Percentiles rank a stretch among this genome's conserved stretches.
phyloP scores from a whole-genome alignment of 2,113 vertebrate species.

The Craseonycteris thonglongyai region DNA sequence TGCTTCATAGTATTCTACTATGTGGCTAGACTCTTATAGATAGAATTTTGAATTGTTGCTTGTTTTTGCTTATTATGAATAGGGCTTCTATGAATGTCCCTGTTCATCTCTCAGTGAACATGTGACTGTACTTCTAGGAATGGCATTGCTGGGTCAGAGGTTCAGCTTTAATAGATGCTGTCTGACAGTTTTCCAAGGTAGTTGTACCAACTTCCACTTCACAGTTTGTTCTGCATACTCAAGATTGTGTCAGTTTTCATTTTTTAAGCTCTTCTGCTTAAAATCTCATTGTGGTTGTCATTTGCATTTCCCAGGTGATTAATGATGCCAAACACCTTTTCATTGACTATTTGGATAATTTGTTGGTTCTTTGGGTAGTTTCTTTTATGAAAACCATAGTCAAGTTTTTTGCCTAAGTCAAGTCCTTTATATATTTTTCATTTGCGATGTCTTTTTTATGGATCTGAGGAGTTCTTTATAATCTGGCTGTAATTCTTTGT shows the following conservation, averaged over 20 bases:
- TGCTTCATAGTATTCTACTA: too few relatives aligned
- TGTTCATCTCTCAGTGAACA: neutral
- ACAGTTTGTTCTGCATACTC: neutral
- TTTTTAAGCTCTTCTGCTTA: neutral
- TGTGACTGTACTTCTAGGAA: neutral
- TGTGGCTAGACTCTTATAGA: neutral
- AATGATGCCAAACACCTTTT: neutral
- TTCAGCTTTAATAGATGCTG: neutral
- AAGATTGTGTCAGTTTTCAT: fast-evolving
- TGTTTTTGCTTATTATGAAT: neutral
- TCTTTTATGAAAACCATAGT: neutral
- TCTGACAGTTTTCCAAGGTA: neutral
- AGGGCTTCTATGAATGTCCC: neutral
- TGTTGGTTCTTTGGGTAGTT: neutral
- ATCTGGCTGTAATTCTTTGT: neutral
- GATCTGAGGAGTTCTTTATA: neutral
- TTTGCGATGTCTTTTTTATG: neutral
- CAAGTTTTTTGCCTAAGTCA: neutral
- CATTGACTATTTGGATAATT: neutral
- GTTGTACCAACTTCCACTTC: too few relatives aligned
- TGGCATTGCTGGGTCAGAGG: neutral
- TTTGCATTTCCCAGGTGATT: neutral
- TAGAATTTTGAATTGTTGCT: neutral
- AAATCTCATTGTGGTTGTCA: neutral
- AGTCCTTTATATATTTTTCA: neutral